A percentile compares a stretch with the other conserved stretches of the same genome.
phyloP scores from a whole-genome alignment of 2,113 vertebrate genomes.

The Pycnonotus jocosus region DNA sequence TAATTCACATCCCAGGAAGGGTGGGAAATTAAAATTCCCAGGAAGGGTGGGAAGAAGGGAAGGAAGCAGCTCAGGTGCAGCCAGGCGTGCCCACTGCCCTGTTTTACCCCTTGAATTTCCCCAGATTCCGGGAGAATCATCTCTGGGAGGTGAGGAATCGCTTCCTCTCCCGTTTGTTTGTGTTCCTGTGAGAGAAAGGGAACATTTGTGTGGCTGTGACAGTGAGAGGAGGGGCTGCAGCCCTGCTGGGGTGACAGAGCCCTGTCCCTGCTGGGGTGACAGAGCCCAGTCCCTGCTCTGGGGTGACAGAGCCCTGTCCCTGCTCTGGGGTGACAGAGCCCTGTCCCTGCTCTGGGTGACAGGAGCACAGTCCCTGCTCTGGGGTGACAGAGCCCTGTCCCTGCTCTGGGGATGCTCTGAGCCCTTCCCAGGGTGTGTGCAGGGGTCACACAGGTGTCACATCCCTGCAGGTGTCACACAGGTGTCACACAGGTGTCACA shows the following conservation, averaged over 20 bases:
- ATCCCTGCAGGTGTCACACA: no score
- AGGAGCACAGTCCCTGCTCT: no score
- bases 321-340: no score
- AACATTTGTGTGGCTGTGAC: neutral
- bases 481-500: no score
- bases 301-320: no score
- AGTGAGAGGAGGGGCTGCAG: neutral
- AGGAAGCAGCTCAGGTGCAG: neutral
- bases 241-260: neutral
- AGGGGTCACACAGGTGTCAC: no score
- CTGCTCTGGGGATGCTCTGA: accelerated
- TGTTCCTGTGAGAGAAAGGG: neutral
- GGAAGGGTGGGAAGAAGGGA: neutral
- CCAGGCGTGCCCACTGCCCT: accelerated
- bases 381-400: no score
- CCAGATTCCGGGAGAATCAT: neutral
- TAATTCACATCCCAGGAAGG: neutral
- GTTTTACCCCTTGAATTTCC: neutral
- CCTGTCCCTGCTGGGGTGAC: no score
- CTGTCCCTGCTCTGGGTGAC: no score
- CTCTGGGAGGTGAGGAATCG: neutral
- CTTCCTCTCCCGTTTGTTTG: neutral
- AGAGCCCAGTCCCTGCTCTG: no score
- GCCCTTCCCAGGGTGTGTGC: accelerated
- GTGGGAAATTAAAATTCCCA: neutral